Evolutionary conservation across 1,140 invertebrate genomes (phyloP).

Genomic region (Brachionus manjavacas): DNA sequence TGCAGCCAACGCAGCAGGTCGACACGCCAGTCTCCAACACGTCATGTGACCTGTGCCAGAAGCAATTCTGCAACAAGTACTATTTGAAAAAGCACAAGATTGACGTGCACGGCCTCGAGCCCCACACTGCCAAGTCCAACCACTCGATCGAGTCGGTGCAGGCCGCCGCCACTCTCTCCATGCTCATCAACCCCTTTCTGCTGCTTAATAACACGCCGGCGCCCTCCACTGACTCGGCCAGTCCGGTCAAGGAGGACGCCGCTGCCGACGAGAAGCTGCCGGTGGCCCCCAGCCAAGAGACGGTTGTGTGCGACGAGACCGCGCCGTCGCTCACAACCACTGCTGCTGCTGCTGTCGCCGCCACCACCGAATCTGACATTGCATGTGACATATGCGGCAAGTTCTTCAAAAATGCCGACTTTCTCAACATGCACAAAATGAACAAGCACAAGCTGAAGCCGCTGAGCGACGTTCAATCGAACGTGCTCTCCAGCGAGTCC

Average conservation of each 20-base stretch:
- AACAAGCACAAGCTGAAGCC: slow-evolving; percentile 38
- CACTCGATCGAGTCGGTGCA: slow-evolving; percentile 15
- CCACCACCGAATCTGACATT: background rate
- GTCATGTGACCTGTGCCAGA: slow-evolving; percentile 41
- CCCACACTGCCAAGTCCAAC: background rate
- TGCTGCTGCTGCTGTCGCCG: no score
- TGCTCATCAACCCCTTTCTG: slow-evolving; percentile 9
- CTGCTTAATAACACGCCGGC: background rate
- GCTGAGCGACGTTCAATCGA: slow-evolving; percentile 6
- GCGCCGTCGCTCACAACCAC: no score
- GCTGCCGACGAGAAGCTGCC: no score
- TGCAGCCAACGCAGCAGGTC: background rate
- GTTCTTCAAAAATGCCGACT: background rate
- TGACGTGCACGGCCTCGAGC: slow-evolving; percentile 38
- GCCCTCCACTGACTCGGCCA: background rate
- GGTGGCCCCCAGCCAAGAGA: background rate
- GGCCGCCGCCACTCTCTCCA: slow-evolving; percentile 1
- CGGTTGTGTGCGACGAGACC: background rate
- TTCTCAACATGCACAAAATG: slow-evolving; percentile 25
- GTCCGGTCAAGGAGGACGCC: background rate
- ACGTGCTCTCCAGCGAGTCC: background rate
- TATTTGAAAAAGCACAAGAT: slow-evolving; percentile 41
- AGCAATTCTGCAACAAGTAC: slow-evolving; percentile 43
- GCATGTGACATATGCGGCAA: slow-evolving; percentile 18
- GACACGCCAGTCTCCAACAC: background rate